A percentile compares a stretch with the other conserved stretches of the same genome.
phyloP scores from a whole-genome alignment of 1,140 invertebrate genomes.

The Papilio polytes region DNA sequence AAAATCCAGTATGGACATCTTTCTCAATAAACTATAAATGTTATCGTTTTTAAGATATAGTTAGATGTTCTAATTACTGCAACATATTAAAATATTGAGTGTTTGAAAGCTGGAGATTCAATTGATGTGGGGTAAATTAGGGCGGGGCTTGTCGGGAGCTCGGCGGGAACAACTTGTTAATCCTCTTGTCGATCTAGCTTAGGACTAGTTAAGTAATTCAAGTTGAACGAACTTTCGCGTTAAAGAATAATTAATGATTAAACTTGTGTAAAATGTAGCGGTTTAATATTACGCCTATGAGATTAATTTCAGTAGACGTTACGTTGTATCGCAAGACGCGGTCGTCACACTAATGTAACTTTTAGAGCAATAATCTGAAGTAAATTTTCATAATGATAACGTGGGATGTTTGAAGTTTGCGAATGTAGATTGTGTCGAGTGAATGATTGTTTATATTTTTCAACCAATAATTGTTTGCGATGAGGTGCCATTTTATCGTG shows the following conservation, averaged over 20 bases:
- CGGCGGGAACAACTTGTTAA: constrained; percentile 77
- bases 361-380: constrained; percentile 62
- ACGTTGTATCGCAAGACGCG: constrained; percentile 51
- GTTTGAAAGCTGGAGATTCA: not conserved
- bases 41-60: not conserved
- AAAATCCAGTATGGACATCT: not conserved
- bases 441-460: constrained; percentile 29
- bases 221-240: constrained; percentile 69
- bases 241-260: constrained; percentile 60
- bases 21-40: not conserved
- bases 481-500: constrained; percentile 40
- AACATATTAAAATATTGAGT: no score
- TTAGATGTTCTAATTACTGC: no score
- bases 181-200: constrained; percentile 69
- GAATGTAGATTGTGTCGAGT: constrained; percentile 14
- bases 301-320: constrained; percentile 62
- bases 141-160: constrained; percentile 44
- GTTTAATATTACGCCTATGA: constrained; percentile 71
- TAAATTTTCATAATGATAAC: constrained; percentile 44
- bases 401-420: constrained; percentile 16
- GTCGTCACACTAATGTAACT: constrained; percentile 56
- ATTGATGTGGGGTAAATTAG: not conserved
- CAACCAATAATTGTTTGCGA: constrained; percentile 24
- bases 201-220: constrained; percentile 69
- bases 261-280: constrained; percentile 67